Percentiles rank a stretch among this genome's conserved stretches.
phyloP scores from a whole-genome alignment of 2,888 invertebrate species.

The Machimus atricapillus region DNA sequence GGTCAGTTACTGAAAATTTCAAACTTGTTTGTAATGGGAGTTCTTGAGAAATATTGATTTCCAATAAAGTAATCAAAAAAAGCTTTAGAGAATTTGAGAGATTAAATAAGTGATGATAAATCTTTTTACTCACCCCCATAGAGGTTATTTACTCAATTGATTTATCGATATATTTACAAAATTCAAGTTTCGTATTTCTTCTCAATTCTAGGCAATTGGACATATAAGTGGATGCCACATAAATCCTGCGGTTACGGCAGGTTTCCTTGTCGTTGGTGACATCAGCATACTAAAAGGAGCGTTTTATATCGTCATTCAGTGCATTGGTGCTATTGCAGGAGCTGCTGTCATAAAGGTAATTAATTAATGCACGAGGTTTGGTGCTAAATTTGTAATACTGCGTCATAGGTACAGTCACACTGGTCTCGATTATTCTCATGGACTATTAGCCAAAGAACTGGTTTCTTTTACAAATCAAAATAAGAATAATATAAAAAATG shows the following conservation, averaged over 20 bases:
- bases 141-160: not conserved
- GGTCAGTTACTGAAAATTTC: not conserved
- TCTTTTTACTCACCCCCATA: not conserved
- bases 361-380: slow-evolving; percentile 44
- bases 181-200: slow-evolving; percentile 37
- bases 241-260: slow-evolving; percentile 90
- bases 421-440: not conserved
- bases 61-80: not conserved
- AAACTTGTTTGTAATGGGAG: not conserved
- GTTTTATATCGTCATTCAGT: slow-evolving; percentile 83
- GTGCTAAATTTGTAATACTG: not conserved
- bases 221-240: slow-evolving; percentile 91
- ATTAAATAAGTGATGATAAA: not conserved
- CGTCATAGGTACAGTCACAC: not conserved
- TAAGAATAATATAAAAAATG: not conserved
- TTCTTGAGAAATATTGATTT: not conserved
- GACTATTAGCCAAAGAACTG: not conserved
- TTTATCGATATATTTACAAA: not conserved
- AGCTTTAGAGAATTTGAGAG: not conserved
- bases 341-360: slow-evolving; percentile 78
- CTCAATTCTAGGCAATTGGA: slow-evolving; percentile 72
- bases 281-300: slow-evolving; percentile 79
- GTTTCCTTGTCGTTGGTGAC: slow-evolving; percentile 81
- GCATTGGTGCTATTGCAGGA: slow-evolving; percentile 81
- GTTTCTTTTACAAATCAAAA: not conserved